These are phyloP conservation scores for Orthosia gracilis DNA, from an alignment of 2,888 invertebrate species.

Conservation along the genomic window DNA sequence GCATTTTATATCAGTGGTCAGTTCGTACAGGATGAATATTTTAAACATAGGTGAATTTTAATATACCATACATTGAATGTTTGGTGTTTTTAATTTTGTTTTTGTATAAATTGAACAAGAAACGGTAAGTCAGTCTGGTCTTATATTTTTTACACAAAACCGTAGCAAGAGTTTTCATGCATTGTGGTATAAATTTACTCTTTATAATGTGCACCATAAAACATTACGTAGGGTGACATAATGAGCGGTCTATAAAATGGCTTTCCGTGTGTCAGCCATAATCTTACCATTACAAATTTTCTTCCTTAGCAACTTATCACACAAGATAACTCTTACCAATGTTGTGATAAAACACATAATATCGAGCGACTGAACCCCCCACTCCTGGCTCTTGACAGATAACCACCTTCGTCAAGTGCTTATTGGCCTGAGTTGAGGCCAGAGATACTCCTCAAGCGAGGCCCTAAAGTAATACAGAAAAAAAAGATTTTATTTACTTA, in stretches of 20 bases:
- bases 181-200: neutral
- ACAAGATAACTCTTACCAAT: conserved; percentile 13
- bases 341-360: conserved; percentile 56
- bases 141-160: neutral
- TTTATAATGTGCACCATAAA: too few species aligned
- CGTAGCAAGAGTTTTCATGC: neutral
- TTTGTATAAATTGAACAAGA: neutral
- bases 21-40: conserved; percentile 58
- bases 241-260: too few species aligned
- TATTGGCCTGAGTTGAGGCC: conserved; percentile 70
- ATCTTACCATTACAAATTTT: neutral
- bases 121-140: neutral
- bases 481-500: conserved; percentile 53
- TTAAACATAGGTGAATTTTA: conserved; percentile 39
- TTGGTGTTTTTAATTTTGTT: conserved; percentile 5
- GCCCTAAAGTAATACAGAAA: conserved; percentile 34
- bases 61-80: conserved; percentile 29
- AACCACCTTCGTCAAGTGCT: conserved; percentile 76
- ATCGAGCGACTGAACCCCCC: conserved; percentile 23
- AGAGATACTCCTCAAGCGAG: conserved; percentile 47
- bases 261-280: too few species aligned
- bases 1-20: conserved; percentile 68
- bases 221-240: too few species aligned
- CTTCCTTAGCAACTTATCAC: neutral
- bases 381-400: conserved; percentile 59